Percentiles rank a stretch among this genome's conserved stretches.
These are phyloP conservation scores for Crematogaster levior DNA, from an alignment of 2,888 invertebrate genomes.

Conservation along the genomic window DNA sequence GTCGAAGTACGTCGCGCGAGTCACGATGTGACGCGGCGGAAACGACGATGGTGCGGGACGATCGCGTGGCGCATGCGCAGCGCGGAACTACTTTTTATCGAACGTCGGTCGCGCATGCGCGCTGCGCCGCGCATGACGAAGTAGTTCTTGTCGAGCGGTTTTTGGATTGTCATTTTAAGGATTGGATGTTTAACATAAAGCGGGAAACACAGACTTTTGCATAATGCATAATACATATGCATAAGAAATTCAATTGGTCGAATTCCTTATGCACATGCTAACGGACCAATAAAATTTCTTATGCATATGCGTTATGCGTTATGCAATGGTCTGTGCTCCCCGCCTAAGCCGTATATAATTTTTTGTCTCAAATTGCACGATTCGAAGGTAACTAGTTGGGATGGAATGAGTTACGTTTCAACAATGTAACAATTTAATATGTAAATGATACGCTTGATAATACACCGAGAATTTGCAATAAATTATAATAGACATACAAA, in stretches of 20 bases:
- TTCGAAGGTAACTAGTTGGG: neutral
- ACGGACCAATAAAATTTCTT: too few relatives aligned
- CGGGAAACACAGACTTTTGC: too few relatives aligned
- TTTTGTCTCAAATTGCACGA: neutral
- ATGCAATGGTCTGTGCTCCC: too few relatives aligned
- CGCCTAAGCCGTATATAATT: neutral
- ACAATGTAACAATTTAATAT: conserved; percentile 30
- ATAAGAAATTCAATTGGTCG: too few relatives aligned
- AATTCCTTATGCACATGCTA: too few relatives aligned
- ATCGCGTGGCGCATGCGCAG: conserved; percentile 46
- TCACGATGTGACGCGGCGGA: conserved; percentile 63
- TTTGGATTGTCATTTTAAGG: too few relatives aligned
- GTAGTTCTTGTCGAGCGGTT: neutral
- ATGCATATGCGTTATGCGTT: too few relatives aligned
- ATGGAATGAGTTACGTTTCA: neutral
- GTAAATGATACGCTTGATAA: neutral
- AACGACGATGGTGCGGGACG: conserved; percentile 39
- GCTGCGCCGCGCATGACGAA: neutral
- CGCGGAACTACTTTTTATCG: conserved; percentile 7
- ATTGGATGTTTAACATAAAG: too few relatives aligned
- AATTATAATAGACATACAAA: neutral
- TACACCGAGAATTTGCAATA: neutral
- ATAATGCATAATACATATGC: too few relatives aligned
- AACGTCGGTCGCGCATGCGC: neutral
- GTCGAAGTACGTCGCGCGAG: conserved; percentile 53